These are phyloP conservation scores for Drosophila neocordata DNA, from an alignment of 1,140 invertebrate genomes.

Conservation along the genomic window DNA sequence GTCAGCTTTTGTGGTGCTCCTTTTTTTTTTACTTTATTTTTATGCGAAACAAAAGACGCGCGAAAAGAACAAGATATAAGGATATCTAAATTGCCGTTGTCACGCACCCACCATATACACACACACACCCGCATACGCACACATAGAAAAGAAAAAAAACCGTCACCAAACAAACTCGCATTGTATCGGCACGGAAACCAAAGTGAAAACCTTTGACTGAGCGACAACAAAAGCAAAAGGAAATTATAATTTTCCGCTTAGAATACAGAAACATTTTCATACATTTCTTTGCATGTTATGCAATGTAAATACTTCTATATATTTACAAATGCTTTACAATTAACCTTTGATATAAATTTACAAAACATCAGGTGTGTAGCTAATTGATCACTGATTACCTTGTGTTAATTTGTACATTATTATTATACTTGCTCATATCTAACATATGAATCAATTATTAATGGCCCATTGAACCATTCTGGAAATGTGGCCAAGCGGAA, in stretches of 20 bases:
- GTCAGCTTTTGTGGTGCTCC: constrained; percentile 46
- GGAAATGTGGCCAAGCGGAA: not conserved
- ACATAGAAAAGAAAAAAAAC: not conserved
- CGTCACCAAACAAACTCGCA: constrained; percentile 25
- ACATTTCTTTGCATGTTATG: not conserved
- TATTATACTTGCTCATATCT: not conserved
- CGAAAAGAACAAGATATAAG: constrained; percentile 67
- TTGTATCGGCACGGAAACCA: constrained; percentile 55
- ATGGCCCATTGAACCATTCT: not conserved
- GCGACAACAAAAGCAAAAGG: constrained; percentile 62
- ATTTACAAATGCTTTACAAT: constrained; percentile 53
- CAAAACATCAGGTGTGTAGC: not conserved
- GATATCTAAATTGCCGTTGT: constrained; percentile 65
- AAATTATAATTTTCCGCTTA: constrained; percentile 77
- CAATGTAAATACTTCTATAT: constrained; percentile 9
- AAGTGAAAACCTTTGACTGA: constrained; percentile 67
- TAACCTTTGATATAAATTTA: constrained; percentile 24
- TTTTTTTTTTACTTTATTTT: not conserved
- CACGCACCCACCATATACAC: constrained; percentile 54
- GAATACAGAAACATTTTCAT: constrained; percentile 32
- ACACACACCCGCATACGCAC: constrained; percentile 12
- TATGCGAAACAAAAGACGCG: constrained; percentile 64
- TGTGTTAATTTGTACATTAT: constrained; percentile 4
- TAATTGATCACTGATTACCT: constrained; percentile 3
- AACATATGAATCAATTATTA: not conserved